Conservation (phyloP, 2,888 invertebrate species). For the Octonoba sinensis region DNA sequence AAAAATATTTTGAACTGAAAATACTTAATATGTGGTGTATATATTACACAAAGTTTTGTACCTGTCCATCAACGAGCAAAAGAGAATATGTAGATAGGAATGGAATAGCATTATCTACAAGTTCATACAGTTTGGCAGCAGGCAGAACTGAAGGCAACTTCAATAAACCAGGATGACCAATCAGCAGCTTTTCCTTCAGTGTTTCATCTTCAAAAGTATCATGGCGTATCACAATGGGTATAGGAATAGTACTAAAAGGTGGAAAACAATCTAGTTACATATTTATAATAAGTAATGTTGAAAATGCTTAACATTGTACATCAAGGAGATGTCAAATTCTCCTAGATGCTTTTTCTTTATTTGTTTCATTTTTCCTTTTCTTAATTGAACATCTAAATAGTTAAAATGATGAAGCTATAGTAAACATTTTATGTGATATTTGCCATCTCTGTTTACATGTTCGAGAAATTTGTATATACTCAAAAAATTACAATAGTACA, state of each 20-base stretch:
- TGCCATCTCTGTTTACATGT: too few relatives aligned
- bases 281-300: too few relatives aligned
- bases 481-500: too few relatives aligned
- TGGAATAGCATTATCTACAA: slow-evolving; percentile 73
- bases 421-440: too few relatives aligned
- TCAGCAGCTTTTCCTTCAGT: slow-evolving; percentile 68
- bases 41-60: slow-evolving; percentile 66
- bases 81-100: slow-evolving; percentile 73
- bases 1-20: neutral
- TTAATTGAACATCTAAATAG: too few relatives aligned
- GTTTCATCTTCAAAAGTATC: slow-evolving; percentile 70
- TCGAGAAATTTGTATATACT: too few relatives aligned
- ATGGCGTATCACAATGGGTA: slow-evolving; percentile 75
- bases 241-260: slow-evolving; percentile 73
- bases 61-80: slow-evolving; percentile 75
- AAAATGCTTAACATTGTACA: too few relatives aligned
- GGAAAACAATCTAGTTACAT: neutral
- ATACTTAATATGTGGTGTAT: neutral
- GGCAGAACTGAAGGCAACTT: slow-evolving; percentile 75
- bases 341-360: too few relatives aligned
- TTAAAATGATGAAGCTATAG: too few relatives aligned
- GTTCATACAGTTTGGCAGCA: slow-evolving; percentile 73
- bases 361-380: too few relatives aligned
- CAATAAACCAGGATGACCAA: slow-evolving; percentile 76
- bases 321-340: too few relatives aligned